Base-by-base conservation (phyloP, 1,140 invertebrate genomes). In the Reticulitermes speratus region DNA sequence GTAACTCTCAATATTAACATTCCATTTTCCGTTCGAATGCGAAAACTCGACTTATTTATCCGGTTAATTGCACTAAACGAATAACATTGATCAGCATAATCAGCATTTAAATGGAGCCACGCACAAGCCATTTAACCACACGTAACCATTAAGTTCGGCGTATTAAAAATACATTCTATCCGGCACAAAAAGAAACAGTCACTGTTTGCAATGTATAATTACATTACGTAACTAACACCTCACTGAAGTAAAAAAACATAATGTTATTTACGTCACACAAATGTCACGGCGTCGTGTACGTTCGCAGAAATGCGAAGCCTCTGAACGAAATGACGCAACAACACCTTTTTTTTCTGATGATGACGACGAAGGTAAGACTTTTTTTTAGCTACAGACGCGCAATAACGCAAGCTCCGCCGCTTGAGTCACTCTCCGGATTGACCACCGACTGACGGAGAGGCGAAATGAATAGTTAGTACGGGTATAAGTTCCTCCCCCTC, bases 401-500 rank as follows among this genome's bases (percentile, higher is more conserved):
- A 75, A 55, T 21, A 16, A 55, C 2, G 65, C n/a, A 6, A n/a
- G 8, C 65, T 75, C 65, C n/a, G 65, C n/a, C 65, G 9, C 7
- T 75, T 11, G 65, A 75, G n/a, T 75, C 65, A 75, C 65, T 75
- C 65, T 30, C 52, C 19, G 65, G 65, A 75, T 30, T 75, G 65
- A 75, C 65, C 65, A 75, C 65, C 16, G 25, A 25, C 14, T 30
- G 65, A 65, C 30, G 65, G 65, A 75, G 65, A 75, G 1, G 65
- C 65, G 65, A 75, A 75, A 75, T 75, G 65, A 75, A 30, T 75
- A 75, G 65, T 30, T 75, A n/a, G 65, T 30, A 75, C n/a, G 65
- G 7, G 25, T 25, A 12, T 75, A 30, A 7, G 65, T 30, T 75
- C 25, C 65, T 25, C 65, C n/a, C 65, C n/a, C 25, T 16, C 65